phyloP scores from a whole-genome alignment of 1,140 invertebrate genomes.

The Drosophila guanche region DNA sequence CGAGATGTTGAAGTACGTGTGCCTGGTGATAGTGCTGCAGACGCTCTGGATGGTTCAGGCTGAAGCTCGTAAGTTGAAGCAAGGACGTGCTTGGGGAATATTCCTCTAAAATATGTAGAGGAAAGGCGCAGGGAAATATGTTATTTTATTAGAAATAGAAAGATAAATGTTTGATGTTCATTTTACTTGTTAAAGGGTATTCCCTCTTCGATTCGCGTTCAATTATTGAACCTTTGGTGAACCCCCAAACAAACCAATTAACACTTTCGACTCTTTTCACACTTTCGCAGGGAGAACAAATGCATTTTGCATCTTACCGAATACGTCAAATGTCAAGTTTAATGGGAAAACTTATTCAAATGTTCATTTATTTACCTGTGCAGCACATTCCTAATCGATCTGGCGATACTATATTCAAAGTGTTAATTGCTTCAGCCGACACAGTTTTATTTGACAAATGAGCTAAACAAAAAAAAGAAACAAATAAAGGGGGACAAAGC shows the following conservation, averaged over 20 bases:
- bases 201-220: no score
- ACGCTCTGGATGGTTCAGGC: slow-evolving; percentile 37
- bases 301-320: slow-evolving; percentile 16
- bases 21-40: slow-evolving; percentile 48
- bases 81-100: not conserved
- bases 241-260: not conserved
- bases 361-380: not conserved
- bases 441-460: slow-evolving; percentile 48
- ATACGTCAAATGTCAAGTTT: slow-evolving; percentile 46
- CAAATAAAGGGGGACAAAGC: slow-evolving; percentile 17
- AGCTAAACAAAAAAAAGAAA: slow-evolving; percentile 8
- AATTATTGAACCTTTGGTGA: not conserved
- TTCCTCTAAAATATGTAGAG: no score
- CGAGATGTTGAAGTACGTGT: slow-evolving; percentile 55
- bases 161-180: no score
- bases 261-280: slow-evolving; percentile 26
- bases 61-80: slow-evolving; percentile 60
- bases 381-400: no score
- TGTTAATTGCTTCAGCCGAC: slow-evolving; percentile 58
- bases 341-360: not conserved
- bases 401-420: slow-evolving; percentile 5
- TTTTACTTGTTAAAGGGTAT: no score
- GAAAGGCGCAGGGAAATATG: no score
- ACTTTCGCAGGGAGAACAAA: not conserved
- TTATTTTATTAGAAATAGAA: no score